phyloP scores from a whole-genome alignment of 2,888 invertebrate species.

The Tipula helvola region DNA sequence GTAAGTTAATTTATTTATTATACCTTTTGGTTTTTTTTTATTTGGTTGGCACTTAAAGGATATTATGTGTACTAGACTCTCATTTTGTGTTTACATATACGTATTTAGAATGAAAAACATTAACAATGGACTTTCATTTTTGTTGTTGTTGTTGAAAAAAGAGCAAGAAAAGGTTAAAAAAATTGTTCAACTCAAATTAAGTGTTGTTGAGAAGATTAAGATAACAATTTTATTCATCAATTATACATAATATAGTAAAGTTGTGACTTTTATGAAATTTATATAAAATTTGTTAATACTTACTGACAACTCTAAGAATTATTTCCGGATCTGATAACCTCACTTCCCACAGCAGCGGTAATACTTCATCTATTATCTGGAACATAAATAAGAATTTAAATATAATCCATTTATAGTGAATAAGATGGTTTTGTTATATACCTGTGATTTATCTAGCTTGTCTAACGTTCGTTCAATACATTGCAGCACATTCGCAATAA shows the following conservation, averaged over 20 bases:
- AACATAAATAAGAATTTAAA: constrained; percentile 11
- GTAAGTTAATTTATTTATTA: neutral
- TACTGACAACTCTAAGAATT: constrained; percentile 82
- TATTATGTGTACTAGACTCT: neutral
- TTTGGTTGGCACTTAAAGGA: neutral
- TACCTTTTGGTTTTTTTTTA: neutral
- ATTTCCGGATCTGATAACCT: constrained; percentile 80
- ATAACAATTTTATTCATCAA: neutral
- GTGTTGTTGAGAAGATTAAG: constrained; percentile 12
- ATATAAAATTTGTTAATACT: constrained; percentile 38
- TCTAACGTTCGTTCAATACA: constrained; percentile 71
- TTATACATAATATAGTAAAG: too few relatives aligned
- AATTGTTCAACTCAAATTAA: neutral
- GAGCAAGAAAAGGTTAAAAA: neutral
- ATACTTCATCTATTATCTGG: constrained; percentile 72
- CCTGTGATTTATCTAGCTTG: constrained; percentile 70
- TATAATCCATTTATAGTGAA: neutral
- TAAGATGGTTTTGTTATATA: constrained; percentile 16
- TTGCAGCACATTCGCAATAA: constrained; percentile 64
- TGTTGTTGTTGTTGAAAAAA: neutral
- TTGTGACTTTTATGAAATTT: too few relatives aligned
- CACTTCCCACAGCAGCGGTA: constrained; percentile 78
- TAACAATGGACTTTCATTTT: neutral
- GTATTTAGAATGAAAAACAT: neutral
- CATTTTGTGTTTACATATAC: neutral